Evolutionary conservation across 2,113 vertebrate genomes (phyloP).

Genomic region (Mirounga angustirostris): DNA sequence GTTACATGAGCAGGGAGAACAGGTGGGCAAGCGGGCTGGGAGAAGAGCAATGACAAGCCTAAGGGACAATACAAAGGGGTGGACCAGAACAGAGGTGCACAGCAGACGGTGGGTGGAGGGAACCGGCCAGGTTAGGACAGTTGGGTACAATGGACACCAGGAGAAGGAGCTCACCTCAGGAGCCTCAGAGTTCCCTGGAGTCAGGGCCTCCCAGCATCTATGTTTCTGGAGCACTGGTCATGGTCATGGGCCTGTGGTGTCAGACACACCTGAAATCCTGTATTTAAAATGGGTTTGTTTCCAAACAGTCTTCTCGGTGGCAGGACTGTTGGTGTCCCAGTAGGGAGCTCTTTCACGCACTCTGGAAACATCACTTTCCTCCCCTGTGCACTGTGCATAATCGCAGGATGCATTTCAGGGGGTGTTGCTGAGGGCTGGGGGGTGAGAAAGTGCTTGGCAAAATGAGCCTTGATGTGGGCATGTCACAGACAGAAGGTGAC

Average conservation of each 20-base stretch:
- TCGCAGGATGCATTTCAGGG: background rate
- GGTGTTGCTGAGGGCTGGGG: background rate
- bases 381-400: accelerated
- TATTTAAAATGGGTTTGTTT: background rate
- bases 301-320: background rate
- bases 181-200: background rate
- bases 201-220: background rate
- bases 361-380: background rate
- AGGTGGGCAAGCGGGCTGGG: background rate
- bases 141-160: background rate
- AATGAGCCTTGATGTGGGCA: background rate
- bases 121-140: background rate
- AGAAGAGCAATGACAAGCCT: background rate
- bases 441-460: background rate
- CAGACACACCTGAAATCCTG: background rate
- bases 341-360: background rate
- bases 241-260: background rate
- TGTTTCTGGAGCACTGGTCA: background rate
- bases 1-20: background rate
- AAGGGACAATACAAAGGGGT: no score
- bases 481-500: background rate
- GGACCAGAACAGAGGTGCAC: no score
- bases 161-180: background rate
- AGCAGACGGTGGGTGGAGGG: no score
- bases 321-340: background rate